Evolutionary conservation across 2,797 vertebrate species (phyloP), one percentile per base, ranked within the genome.

Genomic region (Margarornis squamiger): DNA sequence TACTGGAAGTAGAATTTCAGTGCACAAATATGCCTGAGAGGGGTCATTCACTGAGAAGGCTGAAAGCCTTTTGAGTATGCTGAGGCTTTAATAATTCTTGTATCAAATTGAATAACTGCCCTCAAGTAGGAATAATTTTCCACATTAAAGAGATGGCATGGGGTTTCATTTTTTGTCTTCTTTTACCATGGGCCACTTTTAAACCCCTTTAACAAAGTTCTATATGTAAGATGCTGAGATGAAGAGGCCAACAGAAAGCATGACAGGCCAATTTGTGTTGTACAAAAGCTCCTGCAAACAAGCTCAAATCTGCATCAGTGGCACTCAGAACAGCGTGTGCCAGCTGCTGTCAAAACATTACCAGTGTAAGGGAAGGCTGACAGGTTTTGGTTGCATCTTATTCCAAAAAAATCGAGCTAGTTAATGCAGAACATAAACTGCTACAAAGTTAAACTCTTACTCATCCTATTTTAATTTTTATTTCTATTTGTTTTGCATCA

Each of bases 1-100:
- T 65, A 78, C 82, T 90, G 92, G 76, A 72, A 81, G 48, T 27
- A 29, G 88, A 70, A 75, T 90, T 91, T 38, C 71, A 72, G 14
- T 81, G 88, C 72, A 26, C 24, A 1, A 19, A 48, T 75, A 15
- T 58, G 49, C 22, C 61, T 58, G 82, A 61, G 86, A 95, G 62
- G 52, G 86, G 43, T 51, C 12, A 16, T 41, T 85, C 68, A 22
- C 39, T 57, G 74, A n/a, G 78, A 70, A 72, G 58, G 21, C 91
- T 85, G 74, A 76, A 90, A 94, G 63, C 49, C 82, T 63, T 81
- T 39, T 43, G 75, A 52, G 67, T 49, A 49, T 88, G 49, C 68
- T 57, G 48, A 83, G 49, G 61, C 59, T 94, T 91, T 89, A 77
- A 76, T 91, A 93, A 82, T 92, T 95, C 61, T 63, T 91, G 39